Evolutionary conservation across 2,113 vertebrate genomes (phyloP).

Genomic region (Tragelaphus scriptus): DNA sequence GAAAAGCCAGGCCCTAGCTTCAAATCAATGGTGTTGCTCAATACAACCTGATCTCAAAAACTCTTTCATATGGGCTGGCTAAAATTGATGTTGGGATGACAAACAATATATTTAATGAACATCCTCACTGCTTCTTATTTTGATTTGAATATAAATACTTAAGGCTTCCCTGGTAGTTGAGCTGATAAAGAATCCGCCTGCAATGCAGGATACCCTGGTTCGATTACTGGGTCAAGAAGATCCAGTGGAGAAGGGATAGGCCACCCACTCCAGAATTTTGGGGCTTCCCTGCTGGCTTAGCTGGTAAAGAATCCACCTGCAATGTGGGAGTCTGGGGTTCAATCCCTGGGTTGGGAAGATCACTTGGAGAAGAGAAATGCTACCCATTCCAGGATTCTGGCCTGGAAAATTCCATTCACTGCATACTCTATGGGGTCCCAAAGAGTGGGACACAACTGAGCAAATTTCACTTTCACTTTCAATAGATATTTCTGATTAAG

Average conservation of each 20-base stretch:
- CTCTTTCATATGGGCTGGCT: neutral
- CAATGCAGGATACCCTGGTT: neutral
- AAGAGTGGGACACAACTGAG: neutral
- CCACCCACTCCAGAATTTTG: neutral
- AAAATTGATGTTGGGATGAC: neutral
- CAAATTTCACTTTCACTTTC: neutral
- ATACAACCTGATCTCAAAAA: neutral
- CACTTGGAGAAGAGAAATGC: neutral
- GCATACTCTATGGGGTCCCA: neutral
- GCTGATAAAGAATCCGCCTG: neutral
- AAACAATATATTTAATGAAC: neutral
- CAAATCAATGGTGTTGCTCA: neutral
- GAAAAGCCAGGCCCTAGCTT: neutral
- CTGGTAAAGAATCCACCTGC: neutral
- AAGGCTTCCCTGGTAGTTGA: neutral
- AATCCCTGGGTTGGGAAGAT: neutral
- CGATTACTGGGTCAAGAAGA: rapidly evolving
- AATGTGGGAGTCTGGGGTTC: neutral
- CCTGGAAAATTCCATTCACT: neutral
- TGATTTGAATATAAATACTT: neutral
- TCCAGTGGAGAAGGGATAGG: neutral
- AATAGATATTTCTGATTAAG: neutral
- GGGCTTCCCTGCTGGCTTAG: neutral
- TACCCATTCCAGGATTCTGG: neutral
- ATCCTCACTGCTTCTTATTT: neutral